A percentile compares a stretch with the other conserved stretches of the same genome.
These are phyloP conservation scores for Galaxea fascicularis DNA, from an alignment of 92 coral and sea anemone species.

Conservation along the genomic window DNA sequence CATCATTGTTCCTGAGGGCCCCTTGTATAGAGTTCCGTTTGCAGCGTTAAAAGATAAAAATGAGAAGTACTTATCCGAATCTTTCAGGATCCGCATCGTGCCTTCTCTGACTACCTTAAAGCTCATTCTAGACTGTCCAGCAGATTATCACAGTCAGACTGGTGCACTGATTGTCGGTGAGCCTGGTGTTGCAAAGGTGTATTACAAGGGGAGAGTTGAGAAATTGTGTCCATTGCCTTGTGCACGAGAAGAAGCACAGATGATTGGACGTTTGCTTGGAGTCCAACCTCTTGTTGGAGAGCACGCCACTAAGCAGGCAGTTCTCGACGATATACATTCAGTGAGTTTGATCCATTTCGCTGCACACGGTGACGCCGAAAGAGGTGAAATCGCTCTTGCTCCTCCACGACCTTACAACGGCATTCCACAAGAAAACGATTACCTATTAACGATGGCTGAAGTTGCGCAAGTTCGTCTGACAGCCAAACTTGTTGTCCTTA, in stretches of 20 bases:
- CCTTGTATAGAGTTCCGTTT: not conserved
- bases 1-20: not conserved
- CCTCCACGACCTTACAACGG: not conserved
- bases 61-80: not conserved
- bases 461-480: conserved; percentile 2
- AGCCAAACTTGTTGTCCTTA: conserved; percentile 53
- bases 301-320: not conserved
- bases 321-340: not conserved
- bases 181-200: not conserved
- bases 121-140: not conserved
- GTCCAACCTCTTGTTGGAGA: not conserved
- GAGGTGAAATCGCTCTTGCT: conserved; percentile 1
- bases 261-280: not conserved
- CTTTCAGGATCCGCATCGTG: not conserved
- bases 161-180: conserved; percentile 10
- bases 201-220: not conserved
- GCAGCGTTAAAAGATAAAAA: not conserved
- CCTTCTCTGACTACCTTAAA: not conserved
- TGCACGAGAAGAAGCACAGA: not conserved
- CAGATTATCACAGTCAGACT: not conserved
- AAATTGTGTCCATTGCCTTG: not conserved
- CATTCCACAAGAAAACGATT: not conserved
- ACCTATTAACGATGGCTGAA: conserved; percentile 22
- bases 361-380: conserved; percentile 3
- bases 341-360: not conserved